Evolutionary conservation across 2,113 vertebrate genomes (phyloP).

Genomic region (Tenebrosternarchus preto): DNA sequence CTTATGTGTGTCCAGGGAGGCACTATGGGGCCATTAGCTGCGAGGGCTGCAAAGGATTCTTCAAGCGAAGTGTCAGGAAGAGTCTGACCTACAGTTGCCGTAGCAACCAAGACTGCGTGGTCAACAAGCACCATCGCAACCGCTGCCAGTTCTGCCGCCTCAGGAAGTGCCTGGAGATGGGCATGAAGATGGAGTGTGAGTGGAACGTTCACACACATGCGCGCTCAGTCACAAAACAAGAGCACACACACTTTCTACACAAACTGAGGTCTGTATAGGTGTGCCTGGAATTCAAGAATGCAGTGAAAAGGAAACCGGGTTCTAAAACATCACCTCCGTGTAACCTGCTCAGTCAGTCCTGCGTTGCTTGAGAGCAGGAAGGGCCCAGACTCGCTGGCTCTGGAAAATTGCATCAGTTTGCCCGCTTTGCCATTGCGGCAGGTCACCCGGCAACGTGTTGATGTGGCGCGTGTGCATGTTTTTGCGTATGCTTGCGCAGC

Average conservation of each 20-base stretch:
- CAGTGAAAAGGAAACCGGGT: neutral
- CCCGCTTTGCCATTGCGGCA: neutral
- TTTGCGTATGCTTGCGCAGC: conserved; percentile 73
- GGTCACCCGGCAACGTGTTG: neutral
- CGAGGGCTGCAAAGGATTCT: conserved; percentile 98
- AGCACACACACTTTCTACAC: neutral
- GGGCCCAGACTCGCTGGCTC: neutral
- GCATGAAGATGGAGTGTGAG: conserved; percentile 99
- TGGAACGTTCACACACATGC: neutral
- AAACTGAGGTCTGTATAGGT: too few species aligned
- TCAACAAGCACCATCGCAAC: conserved; percentile 99
- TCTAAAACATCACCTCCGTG: neutral
- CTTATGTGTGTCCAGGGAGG: conserved; percentile 77
- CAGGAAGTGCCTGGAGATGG: conserved; percentile 96
- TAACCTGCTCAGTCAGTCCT: neutral
- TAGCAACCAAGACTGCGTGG: conserved; percentile 95
- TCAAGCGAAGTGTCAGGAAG: conserved; percentile 97
- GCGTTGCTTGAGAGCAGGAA: neutral
- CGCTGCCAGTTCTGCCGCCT: conserved; percentile 97
- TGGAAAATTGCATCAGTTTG: neutral
- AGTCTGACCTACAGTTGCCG: conserved; percentile 97
- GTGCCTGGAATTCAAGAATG: too few species aligned
- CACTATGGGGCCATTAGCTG: conserved; percentile 98
- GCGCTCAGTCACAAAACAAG: too few species aligned
- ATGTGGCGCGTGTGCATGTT: neutral